Base-by-base conservation (phyloP, 2,888 invertebrate species). In the Acronicta psi region DNA sequence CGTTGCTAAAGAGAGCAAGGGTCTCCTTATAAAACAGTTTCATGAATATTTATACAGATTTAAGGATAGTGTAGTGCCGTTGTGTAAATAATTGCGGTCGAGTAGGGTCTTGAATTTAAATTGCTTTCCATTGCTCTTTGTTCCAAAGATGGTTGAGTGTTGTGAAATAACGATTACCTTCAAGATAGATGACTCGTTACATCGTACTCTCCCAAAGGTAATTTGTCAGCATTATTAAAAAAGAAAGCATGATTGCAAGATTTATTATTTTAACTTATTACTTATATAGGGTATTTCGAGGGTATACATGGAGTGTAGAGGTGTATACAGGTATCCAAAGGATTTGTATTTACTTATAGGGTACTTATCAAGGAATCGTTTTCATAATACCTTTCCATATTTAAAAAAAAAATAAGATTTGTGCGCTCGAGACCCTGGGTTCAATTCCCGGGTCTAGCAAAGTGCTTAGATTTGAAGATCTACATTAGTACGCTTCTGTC, bases 21-120 rank as follows among this genome's bases (percentile, higher is more conserved):
- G 79, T 83, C 81, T 81, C 79, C 79, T 86, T 86, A 85, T 85
- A 85, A 86, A 88, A 81, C 85, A 80, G 80, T 78, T 82, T 83
- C 86, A 90, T 91, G 88, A 90, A 91, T 91, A 91, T 90, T 88
- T 84, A 89, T 83, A 83, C 76, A 80, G 85, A 87, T 89, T 87
- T 87, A 80, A 85, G 85, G 84, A 87, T 88, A 86, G 86, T 88
- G 83, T 82, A 82, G 81, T 83, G 79, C 73, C 83, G 79, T 82
- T 85, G 79, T 80, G 81, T 83, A 86, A 85, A 89, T 88, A 86
- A 85, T 85, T 83, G 83, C 81, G 81, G 80, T 76, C 69, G 77
- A 77, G 81, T 79, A 70, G 72, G 76, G 79, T 82, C 78, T 82
- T 81, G 85, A 84, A 88, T 86, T 84, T 79, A 80, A 85, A 85